Evolutionary conservation across 2,797 vertebrate genomes (phyloP).

Genomic region (Onychomys arenicola): DNA sequence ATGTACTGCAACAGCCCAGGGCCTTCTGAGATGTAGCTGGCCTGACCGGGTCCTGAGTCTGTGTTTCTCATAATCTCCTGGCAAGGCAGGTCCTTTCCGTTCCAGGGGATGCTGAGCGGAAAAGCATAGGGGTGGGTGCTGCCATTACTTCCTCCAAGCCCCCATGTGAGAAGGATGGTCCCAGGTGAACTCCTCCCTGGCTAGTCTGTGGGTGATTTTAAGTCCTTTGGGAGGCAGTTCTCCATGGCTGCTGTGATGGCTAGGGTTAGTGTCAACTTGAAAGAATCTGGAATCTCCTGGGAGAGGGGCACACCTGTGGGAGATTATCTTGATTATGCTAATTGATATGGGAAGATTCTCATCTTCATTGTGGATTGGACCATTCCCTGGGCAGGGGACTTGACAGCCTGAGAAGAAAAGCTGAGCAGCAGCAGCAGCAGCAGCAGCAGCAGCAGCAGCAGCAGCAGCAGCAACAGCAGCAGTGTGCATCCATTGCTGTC

Average conservation of each 20-base stretch:
- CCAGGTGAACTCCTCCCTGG: too few species aligned
- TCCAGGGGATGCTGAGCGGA: not conserved
- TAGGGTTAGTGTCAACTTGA: not conserved
- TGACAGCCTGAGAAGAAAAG: not conserved
- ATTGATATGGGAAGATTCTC: not conserved
- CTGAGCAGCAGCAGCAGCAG: not conserved
- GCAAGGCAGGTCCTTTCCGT: not conserved
- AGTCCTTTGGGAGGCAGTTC: not conserved
- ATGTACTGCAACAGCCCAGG: accelerated
- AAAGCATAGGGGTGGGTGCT: not conserved
- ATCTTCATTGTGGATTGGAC: not conserved
- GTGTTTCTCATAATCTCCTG: not conserved
- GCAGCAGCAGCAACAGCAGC: too few species aligned
- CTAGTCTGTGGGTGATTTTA: not conserved
- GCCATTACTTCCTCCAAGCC: accelerated
- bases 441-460: too few species aligned
- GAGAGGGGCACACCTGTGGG: not conserved
- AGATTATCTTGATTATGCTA: not conserved
- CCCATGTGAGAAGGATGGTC: not conserved
- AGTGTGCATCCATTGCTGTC: accelerated
- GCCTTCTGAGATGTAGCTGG: not conserved
- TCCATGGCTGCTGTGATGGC: not conserved
- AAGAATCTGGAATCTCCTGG: not conserved
- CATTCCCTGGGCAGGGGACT: not conserved
- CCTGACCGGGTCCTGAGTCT: not conserved